Evolutionary conservation across 1,140 invertebrate genomes (phyloP).

Genomic region (Oncopodura yosiiana): DNA sequence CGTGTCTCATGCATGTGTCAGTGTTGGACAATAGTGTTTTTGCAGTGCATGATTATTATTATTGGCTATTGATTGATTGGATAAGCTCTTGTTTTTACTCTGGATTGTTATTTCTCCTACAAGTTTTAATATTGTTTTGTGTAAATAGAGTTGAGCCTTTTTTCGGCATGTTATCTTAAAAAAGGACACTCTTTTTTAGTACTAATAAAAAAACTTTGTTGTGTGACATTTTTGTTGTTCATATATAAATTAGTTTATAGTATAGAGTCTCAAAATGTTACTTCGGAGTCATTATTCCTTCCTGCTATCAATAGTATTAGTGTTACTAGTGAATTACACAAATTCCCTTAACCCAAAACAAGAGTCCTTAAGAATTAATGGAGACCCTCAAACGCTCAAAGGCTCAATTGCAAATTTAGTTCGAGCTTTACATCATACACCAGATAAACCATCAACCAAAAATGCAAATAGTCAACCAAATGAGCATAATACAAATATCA

Average conservation of each 20-base stretch:
- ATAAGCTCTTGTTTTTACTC: too few relatives aligned
- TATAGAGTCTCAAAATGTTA: background rate
- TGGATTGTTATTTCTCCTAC: too few relatives aligned
- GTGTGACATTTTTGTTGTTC: background rate
- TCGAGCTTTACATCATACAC: background rate
- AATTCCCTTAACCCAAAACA: background rate
- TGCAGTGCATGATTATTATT: too few relatives aligned
- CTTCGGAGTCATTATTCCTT: background rate
- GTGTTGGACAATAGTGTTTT: too few relatives aligned
- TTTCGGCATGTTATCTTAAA: background rate
- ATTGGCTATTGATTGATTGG: too few relatives aligned
- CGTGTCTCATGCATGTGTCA: too few relatives aligned
- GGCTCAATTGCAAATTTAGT: background rate
- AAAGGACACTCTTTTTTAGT: background rate
- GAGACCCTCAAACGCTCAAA: background rate
- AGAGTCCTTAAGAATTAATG: background rate
- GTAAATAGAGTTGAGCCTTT: background rate
- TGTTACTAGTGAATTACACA: background rate
- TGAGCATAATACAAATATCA: background rate
- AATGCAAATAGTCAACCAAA: background rate
- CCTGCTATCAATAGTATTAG: background rate
- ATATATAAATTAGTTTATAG: background rate
- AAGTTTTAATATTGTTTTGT: too few relatives aligned
- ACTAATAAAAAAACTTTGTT: background rate
- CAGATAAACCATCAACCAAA: background rate